phyloP scores from a whole-genome alignment of 64 coral and sea anemone species.

The Astreopora myriophthalma region DNA sequence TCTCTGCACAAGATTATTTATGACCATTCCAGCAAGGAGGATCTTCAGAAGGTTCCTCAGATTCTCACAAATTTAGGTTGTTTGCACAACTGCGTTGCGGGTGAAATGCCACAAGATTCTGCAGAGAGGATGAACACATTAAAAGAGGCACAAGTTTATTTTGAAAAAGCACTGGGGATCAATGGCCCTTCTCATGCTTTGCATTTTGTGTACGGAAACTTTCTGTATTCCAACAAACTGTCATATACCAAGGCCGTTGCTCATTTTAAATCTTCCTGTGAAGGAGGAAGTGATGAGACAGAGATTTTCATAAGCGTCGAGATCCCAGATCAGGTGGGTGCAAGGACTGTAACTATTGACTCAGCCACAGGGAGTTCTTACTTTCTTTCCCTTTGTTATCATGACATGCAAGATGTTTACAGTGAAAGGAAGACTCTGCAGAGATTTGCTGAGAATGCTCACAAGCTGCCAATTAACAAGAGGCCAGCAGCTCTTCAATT shows the following conservation, averaged over 20 bases:
- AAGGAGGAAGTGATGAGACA: background rate
- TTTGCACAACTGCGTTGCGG: background rate
- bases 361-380: background rate
- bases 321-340: background rate
- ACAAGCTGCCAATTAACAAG: background rate
- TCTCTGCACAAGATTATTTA: constrained; percentile 11
- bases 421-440: background rate
- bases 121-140: background rate
- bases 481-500: background rate
- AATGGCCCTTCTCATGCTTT: background rate
- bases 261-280: background rate
- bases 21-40: background rate
- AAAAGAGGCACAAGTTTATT: background rate
- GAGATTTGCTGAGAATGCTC: constrained; percentile 1
- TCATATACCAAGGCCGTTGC: background rate
- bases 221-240: constrained; percentile 11
- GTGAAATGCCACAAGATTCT: background rate
- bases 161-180: constrained; percentile 8
- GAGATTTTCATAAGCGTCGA: constrained; percentile 2
- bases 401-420: background rate
- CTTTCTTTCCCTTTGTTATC: background rate
- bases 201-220: constrained; percentile 24
- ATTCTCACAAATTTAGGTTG: constrained; percentile 28
- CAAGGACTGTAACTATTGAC: background rate
- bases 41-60: background rate